Percentiles rank a stretch among this genome's conserved stretches.
Conservation (phyloP, 1,140 invertebrate species). For the Periplaneta americana region DNA sequence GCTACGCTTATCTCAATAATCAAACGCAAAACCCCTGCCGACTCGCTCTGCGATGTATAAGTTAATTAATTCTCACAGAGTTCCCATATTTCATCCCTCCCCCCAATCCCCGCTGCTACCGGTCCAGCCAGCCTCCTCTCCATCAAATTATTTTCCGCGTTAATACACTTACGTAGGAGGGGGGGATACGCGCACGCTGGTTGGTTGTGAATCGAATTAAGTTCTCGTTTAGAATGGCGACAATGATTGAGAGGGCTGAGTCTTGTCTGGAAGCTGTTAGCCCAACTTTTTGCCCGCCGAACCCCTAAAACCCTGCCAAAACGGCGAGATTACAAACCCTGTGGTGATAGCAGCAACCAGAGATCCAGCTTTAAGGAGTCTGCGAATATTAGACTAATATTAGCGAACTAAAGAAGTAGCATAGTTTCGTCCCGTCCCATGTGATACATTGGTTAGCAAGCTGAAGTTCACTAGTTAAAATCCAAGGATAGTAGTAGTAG, state of each 20-base stretch:
- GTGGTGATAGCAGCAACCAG: background rate
- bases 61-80: background rate
- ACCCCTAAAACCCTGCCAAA: background rate
- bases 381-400: no score
- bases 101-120: no score
- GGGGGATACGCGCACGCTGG: background rate
- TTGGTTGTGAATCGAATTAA: background rate
- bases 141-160: background rate
- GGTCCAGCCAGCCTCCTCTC: background rate
- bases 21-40: background rate
- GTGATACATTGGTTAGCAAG: no score
- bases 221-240: background rate
- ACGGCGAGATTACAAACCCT: background rate
- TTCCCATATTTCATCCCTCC: background rate
- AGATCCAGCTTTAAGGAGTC: background rate
- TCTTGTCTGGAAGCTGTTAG: background rate
- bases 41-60: background rate
- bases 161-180: background rate
- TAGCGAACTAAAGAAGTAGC: no score
- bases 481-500: no score
- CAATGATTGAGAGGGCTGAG: background rate
- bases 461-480: no score
- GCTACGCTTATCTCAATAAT: background rate
- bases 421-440: no score
- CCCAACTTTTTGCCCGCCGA: background rate